Conservation (phyloP, 2,797 vertebrate genomes). For the Euphonia xanthogaster region DNA sequence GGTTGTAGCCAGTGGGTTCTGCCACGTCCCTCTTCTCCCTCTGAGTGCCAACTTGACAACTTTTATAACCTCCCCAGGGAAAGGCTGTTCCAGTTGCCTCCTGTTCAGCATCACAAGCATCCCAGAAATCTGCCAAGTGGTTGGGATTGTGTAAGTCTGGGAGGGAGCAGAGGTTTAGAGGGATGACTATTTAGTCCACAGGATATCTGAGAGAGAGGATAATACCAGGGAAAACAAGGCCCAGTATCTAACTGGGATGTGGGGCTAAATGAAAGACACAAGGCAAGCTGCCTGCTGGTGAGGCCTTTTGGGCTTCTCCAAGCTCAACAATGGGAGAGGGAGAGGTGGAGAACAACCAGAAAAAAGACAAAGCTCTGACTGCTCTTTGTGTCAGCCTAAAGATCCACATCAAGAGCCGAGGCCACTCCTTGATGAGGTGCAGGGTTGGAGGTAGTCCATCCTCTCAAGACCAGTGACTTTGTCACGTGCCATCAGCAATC, state of each 20-base stretch:
- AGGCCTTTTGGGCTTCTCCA: not conserved
- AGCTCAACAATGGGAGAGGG: not conserved
- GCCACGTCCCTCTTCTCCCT: not conserved
- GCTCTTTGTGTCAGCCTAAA: not conserved
- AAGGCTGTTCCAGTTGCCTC: conserved; percentile 43
- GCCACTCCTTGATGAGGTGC: not conserved
- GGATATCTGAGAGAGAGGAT: conserved; percentile 23
- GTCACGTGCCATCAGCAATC: not conserved
- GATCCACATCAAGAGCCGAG: not conserved
- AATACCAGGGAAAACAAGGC: not conserved
- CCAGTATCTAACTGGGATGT: not conserved
- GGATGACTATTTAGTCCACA: conserved; percentile 8
- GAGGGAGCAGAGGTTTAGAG: conserved; percentile 46
- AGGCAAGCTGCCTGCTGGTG: conserved; percentile 10
- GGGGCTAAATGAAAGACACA: not conserved
- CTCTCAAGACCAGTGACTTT: not conserved
- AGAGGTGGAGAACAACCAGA: not conserved
- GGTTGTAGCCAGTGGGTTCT: not conserved
- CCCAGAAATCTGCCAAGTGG: conserved; percentile 63
- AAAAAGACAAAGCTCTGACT: not conserved
- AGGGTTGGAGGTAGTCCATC: not conserved
- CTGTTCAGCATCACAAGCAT: conserved; percentile 45
- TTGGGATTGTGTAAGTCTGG: conserved; percentile 61
- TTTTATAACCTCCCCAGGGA: conserved; percentile 55
- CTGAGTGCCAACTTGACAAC: conserved; percentile 24